Evolutionary conservation across 2,888 invertebrate species (phyloP).

Genomic region (Phymatocera aterrima): DNA sequence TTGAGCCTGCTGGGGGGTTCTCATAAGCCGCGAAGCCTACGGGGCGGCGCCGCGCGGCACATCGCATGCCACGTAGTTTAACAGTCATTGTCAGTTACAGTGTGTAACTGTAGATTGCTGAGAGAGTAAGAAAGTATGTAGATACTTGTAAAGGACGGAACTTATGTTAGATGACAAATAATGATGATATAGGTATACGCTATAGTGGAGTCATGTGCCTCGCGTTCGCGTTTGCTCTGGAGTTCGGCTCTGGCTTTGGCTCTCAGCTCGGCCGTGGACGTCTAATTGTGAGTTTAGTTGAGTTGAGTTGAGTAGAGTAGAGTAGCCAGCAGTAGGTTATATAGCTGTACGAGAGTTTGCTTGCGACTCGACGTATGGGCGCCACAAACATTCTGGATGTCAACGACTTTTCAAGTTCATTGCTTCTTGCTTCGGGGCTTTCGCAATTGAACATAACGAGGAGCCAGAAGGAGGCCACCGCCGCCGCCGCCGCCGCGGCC

Average conservation of each 20-base stretch:
- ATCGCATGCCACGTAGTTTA: background rate
- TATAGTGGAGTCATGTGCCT: slow-evolving; percentile 41
- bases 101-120: background rate
- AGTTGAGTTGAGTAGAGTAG: no score
- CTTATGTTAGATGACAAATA: slow-evolving; percentile 40
- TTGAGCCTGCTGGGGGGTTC: no score
- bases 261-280: no score
- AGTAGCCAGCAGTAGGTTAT: background rate
- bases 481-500: background rate
- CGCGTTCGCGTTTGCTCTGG: background rate
- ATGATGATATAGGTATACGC: slow-evolving; percentile 33
- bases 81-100: slow-evolving; percentile 19
- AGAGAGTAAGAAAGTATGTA: background rate
- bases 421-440: slow-evolving; percentile 37
- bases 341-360: background rate
- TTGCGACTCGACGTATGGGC: slow-evolving; percentile 36
- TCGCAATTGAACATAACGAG: slow-evolving; percentile 36
- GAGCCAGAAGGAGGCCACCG: no score
- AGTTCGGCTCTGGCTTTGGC: no score
- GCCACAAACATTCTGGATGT: slow-evolving; percentile 41
- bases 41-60: no score
- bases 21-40: no score
- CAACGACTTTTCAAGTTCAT: slow-evolving; percentile 46
- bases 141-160: slow-evolving; percentile 4
- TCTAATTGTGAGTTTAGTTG: no score